phyloP scores from a whole-genome alignment of 2,113 vertebrate species.

The Chamaea fasciata region DNA sequence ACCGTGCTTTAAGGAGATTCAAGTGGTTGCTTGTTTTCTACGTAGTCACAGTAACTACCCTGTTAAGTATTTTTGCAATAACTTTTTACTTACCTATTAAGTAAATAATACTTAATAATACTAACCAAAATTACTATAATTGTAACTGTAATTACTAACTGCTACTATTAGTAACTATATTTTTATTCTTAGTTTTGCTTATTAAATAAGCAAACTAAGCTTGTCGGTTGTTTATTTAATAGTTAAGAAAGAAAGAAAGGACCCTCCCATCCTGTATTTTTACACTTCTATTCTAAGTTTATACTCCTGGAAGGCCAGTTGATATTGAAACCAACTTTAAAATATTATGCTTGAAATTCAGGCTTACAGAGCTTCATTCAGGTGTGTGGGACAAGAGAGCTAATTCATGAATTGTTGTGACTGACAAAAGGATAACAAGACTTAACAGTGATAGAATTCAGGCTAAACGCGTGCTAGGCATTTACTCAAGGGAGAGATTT shows the following conservation, averaged over 20 bases:
- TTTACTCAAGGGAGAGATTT: not conserved
- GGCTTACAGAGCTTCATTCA: not conserved
- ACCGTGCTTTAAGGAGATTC: not conserved
- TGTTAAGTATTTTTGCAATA: not conserved
- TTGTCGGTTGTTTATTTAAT: not conserved
- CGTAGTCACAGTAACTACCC: not conserved
- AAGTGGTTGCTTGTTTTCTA: not conserved
- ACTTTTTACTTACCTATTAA: not conserved
- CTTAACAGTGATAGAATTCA: not conserved
- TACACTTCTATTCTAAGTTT: not conserved
- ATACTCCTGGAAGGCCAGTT: not conserved
- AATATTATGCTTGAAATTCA: not conserved
- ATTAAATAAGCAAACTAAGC: not conserved
- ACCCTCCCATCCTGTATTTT: not conserved
- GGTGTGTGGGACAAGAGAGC: not conserved
- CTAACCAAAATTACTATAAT: too few relatives aligned
- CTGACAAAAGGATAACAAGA: not conserved
- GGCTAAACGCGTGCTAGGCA: accelerated
- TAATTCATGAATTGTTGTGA: not conserved
- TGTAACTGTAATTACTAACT: too few relatives aligned
- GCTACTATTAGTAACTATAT: too few relatives aligned
- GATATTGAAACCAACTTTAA: not conserved
- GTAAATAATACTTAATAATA: too few relatives aligned
- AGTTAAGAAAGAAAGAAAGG: not conserved
- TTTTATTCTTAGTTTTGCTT: too few relatives aligned